Conservation (phyloP, 2,113 vertebrate genomes). For the Solea solea region DNA sequence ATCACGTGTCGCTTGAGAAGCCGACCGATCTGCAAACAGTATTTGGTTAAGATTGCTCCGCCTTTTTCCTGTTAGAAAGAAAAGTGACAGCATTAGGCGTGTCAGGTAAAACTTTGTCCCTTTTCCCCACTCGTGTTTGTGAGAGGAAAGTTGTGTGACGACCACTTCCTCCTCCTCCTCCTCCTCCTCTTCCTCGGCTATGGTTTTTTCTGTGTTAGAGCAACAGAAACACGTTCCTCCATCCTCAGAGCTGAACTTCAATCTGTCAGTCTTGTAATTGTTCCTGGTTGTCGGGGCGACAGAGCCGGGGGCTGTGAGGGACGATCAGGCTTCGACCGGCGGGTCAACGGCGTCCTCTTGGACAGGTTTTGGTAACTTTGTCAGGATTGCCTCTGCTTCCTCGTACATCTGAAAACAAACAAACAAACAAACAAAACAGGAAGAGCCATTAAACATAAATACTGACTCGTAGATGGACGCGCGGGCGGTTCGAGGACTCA, state of each 20-base stretch:
- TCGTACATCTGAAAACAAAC: slow-evolving; percentile 89
- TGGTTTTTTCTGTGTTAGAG: slow-evolving; percentile 33
- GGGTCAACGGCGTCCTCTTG: slow-evolving; percentile 71
- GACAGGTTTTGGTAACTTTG: slow-evolving; percentile 83
- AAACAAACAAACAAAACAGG: not conserved
- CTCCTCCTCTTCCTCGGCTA: slow-evolving; percentile 32
- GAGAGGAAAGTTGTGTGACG: slow-evolving; percentile 30
- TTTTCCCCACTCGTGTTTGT: slow-evolving; percentile 37
- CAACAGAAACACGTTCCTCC: slow-evolving; percentile 41
- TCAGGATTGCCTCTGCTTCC: slow-evolving; percentile 94
- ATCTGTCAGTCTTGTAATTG: slow-evolving; percentile 33
- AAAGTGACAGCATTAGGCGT: slow-evolving; percentile 47
- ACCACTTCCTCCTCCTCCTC: slow-evolving; percentile 4
- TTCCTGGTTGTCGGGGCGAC: slow-evolving; percentile 47
- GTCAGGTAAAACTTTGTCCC: slow-evolving; percentile 44
- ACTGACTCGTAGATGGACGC: too few species aligned
- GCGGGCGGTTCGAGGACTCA: slow-evolving; percentile 54
- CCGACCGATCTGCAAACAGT: slow-evolving; percentile 77
- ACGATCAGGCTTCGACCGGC: slow-evolving; percentile 88
- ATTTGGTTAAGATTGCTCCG: slow-evolving; percentile 73
- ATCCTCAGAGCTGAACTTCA: slow-evolving; percentile 23
- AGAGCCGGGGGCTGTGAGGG: slow-evolving; percentile 47
- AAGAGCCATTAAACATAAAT: too few species aligned
- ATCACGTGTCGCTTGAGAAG: slow-evolving; percentile 58
- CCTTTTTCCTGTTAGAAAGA: slow-evolving; percentile 42